Percentiles rank a stretch among this genome's conserved stretches.
These are phyloP conservation scores for Hyphantria cunea DNA, from an alignment of 1,140 invertebrate genomes.

Conservation along the genomic window DNA sequence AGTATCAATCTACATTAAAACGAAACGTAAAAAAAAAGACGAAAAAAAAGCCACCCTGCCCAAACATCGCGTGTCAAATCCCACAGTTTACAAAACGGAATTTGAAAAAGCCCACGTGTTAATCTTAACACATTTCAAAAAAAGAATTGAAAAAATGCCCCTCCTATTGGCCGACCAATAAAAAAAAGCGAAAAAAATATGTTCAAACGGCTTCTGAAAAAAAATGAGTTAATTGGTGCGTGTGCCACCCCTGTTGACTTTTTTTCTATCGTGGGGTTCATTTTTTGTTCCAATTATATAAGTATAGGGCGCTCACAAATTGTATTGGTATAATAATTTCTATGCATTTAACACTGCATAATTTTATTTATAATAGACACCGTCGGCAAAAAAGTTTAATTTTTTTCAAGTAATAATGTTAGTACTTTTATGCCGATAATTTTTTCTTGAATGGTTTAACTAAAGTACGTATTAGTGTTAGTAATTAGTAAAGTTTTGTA, in stretches of 20 bases:
- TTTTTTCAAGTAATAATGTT: too few relatives aligned
- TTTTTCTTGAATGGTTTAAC: too few relatives aligned
- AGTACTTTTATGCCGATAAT: too few relatives aligned
- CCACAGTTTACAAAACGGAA: constrained; percentile 51
- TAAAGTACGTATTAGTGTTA: too few relatives aligned
- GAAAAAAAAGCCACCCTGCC: constrained; percentile 51
- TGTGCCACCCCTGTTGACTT: constrained; percentile 65
- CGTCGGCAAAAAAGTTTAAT: background rate
- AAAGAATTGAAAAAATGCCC: constrained; percentile 43
- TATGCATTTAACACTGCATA: constrained; percentile 50
- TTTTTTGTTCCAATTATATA: constrained; percentile 74
- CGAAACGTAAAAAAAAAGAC: constrained; percentile 40
- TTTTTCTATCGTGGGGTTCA: constrained; percentile 58
- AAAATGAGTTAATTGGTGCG: constrained; percentile 73
- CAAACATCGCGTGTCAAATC: constrained; percentile 71
- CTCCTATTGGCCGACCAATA: constrained; percentile 63
- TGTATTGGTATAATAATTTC: constrained; percentile 66
- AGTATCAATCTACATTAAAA: constrained; percentile 54
- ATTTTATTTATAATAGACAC: constrained; percentile 10
- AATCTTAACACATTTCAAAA: constrained; percentile 58
- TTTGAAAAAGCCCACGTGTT: constrained; percentile 55
- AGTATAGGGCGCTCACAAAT: constrained; percentile 48
- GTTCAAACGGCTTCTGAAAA: constrained; percentile 60
- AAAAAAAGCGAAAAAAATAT: constrained; percentile 61
- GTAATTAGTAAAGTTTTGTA: too few relatives aligned